Evolutionary conservation across 2,113 vertebrate genomes (phyloP).

Genomic region (Geothlypis trichas): DNA sequence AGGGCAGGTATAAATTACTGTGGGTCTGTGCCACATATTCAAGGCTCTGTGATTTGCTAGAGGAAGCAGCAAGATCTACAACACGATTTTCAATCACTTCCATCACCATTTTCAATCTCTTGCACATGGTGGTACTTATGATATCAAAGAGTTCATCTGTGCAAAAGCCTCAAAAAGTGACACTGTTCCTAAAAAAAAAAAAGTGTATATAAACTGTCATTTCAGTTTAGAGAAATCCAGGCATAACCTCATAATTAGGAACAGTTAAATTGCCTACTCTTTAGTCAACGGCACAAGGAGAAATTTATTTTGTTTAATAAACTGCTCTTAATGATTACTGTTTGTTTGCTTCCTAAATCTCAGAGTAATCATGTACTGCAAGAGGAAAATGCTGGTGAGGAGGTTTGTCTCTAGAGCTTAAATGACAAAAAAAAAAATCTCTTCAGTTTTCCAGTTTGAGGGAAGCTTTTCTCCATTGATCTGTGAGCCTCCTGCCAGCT

Average conservation of each 20-base stretch:
- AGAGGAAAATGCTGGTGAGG: not conserved
- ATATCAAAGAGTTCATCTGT: not conserved
- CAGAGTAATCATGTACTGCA: not conserved
- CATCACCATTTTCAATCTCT: not conserved
- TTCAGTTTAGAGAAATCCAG: slow-evolving; percentile 10
- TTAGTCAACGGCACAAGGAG: not conserved
- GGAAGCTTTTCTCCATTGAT: not conserved
- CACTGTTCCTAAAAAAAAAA: not conserved
- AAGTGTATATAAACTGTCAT: not conserved
- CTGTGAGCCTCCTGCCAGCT: not conserved
- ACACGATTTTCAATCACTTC: not conserved
- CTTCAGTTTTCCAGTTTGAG: not conserved
- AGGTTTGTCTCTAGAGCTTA: not conserved
- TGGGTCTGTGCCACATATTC: not conserved
- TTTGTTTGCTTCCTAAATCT: slow-evolving; percentile 38
- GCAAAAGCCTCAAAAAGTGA: not conserved
- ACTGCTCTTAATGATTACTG: slow-evolving; percentile 22
- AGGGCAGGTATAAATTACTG: not conserved
- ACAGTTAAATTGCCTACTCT: not conserved
- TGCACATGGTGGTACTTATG: not conserved
- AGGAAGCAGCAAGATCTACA: not conserved
- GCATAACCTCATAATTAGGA: not conserved
- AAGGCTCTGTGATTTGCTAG: not conserved
- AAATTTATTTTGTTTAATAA: slow-evolving; percentile 58
- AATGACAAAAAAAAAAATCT: not conserved